These are phyloP conservation scores for Calycopis cecrops DNA, from an alignment of 1,140 invertebrate species.

Conservation along the genomic window DNA sequence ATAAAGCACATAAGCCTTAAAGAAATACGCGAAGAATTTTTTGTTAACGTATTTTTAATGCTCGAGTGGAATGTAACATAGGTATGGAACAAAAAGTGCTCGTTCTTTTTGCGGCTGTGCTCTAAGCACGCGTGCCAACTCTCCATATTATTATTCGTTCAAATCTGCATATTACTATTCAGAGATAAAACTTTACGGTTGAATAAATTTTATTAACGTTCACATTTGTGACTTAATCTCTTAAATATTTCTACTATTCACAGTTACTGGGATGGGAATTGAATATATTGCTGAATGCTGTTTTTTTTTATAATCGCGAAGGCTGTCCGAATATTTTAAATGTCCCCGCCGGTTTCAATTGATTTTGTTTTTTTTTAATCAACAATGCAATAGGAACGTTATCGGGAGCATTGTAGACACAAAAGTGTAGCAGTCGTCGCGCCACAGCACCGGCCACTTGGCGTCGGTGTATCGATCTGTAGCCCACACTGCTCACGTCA, in stretches of 20 bases:
- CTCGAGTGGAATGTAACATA: constrained; percentile 1
- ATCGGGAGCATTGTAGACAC: background rate
- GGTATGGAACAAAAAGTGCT: background rate
- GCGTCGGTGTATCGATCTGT: constrained; percentile 62
- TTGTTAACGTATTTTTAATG: constrained; percentile 8
- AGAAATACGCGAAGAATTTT: constrained; percentile 7
- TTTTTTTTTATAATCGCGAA: too few relatives aligned
- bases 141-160: background rate
- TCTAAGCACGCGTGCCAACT: background rate
- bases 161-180: background rate
- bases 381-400: background rate
- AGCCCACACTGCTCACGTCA: constrained; percentile 40
- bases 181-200: background rate
- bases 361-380: background rate
- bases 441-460: constrained; percentile 40
- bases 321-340: too few relatives aligned
- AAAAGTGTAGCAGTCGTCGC: constrained; percentile 27
- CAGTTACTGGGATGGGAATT: too few relatives aligned
- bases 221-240: background rate
- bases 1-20: background rate
- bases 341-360: too few relatives aligned
- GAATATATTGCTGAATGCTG: too few relatives aligned
- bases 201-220: background rate
- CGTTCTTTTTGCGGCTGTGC: background rate
- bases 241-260: background rate